These are phyloP conservation scores for Entomobrya proxima DNA, from an alignment of 2,888 invertebrate species.

Conservation along the genomic window DNA sequence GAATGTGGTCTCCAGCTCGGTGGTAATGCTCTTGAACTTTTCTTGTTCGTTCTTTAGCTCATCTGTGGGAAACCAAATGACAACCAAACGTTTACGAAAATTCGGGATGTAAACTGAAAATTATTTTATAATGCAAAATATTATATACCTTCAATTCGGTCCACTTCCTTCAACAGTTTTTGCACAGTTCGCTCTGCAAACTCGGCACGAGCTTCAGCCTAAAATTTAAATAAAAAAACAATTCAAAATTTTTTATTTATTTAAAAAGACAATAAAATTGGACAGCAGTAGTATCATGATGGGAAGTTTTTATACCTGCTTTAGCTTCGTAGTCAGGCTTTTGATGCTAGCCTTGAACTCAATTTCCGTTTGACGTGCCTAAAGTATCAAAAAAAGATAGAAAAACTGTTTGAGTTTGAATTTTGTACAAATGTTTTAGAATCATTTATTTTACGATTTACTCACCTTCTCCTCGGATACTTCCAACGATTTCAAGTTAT, in stretches of 20 bases:
- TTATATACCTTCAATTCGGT: slow-evolving; percentile 81
- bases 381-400: slow-evolving; percentile 24
- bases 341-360: slow-evolving; percentile 69
- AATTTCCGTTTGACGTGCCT: slow-evolving; percentile 71
- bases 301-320: slow-evolving; percentile 65
- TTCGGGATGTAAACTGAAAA: no score
- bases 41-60: slow-evolving; percentile 93
- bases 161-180: slow-evolving; percentile 83
- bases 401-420: no score
- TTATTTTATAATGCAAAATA: no score
- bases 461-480: slow-evolving; percentile 81
- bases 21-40: slow-evolving; percentile 98
- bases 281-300: background rate
- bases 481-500: slow-evolving; percentile 83
- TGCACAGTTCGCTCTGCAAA: slow-evolving; percentile 82
- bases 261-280: background rate
- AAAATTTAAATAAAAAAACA: background rate
- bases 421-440: background rate
- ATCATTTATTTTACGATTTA: no score
- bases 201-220: slow-evolving; percentile 82
- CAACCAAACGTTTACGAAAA: slow-evolving; percentile 40
- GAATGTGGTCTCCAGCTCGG: slow-evolving; percentile 97
- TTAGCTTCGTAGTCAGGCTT: slow-evolving; percentile 69
- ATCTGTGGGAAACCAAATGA: slow-evolving; percentile 82
- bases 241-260: no score